These are phyloP conservation scores for Litocranius walleri DNA, from an alignment of 2,113 vertebrate genomes.

Conservation along the genomic window DNA sequence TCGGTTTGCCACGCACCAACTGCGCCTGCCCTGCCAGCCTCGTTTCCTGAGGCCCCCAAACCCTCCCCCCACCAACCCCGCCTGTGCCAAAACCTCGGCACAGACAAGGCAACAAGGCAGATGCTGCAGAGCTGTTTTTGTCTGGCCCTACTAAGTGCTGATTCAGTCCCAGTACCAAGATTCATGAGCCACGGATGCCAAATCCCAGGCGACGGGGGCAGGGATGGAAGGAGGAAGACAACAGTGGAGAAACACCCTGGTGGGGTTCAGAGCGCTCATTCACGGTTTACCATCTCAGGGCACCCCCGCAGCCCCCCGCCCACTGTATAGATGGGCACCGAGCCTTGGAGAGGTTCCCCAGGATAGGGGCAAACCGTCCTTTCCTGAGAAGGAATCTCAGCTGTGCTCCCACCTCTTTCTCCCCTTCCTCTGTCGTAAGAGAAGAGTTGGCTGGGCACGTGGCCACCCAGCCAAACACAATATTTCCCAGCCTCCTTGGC, in stretches of 20 bases:
- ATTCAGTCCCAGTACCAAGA: background rate
- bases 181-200: background rate
- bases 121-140: accelerated
- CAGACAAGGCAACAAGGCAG: accelerated
- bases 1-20: constrained; percentile 67
- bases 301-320: accelerated
- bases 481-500: background rate
- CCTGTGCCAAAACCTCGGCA: background rate
- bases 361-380: too few species aligned
- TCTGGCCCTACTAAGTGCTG: background rate
- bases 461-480: accelerated
- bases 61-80: background rate
- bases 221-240: background rate
- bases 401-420: accelerated
- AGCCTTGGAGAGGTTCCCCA: background rate
- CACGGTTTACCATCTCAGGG: accelerated
- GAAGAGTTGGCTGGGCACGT: background rate
- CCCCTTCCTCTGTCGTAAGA: background rate
- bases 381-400: background rate
- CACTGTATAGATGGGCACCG: accelerated
- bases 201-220: accelerated
- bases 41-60: background rate
- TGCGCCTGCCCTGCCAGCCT: constrained; percentile 60
- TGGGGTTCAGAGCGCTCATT: accelerated
- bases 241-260: accelerated